Base-by-base conservation (phyloP, 2,888 invertebrate genomes). In the Lasioglossum morio region DNA sequence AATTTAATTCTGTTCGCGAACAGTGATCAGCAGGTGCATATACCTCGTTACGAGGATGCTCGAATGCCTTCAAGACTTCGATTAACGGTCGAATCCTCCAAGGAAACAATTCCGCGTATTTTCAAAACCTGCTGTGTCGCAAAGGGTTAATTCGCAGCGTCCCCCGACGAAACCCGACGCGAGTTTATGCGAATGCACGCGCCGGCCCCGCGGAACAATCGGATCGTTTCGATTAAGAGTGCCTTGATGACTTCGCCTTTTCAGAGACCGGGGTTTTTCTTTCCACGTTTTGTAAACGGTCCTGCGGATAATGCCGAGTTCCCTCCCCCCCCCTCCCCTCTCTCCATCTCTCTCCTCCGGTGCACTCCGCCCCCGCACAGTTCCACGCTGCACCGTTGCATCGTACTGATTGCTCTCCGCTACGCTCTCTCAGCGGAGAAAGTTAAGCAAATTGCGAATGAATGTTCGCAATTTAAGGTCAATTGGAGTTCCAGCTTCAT, bases 381-480 rank as follows among this genome's bases (percentile, higher is more conserved):
- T n/a, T 60, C 46, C 40, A 48, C 37, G 73, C 63, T 27, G 72
- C 46, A 69, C 73, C 83, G 77, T 48, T 77, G 84, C 83, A 74
- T 83, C 84, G 73, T 40, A 30, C 84, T 84, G 83, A 84, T 84
- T 84, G 84, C 84, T 78, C 60, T 78, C 48, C 72, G 70, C 70
- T 34, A 74, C 30, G 74, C 30, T 77, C 37, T 46, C n/a, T 37
- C n/a, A n/a, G 30, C 37, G 27, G 70, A 48, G n/a, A 16, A 16
- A 66, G 84, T 76, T 76, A 84, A 84, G 72, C 84, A 85, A 85
- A 84, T 79, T 84, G 84, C 84, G 78, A 76, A 72, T 76, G 84
- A 78, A 84, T 72, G 78, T 76, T 85, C 78, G 84, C 75, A 79
- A 83, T 85, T 85, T 85, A 79, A 84, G 75, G 79, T 79, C 84